Evolutionary conservation across 2,888 invertebrate species (phyloP).

Genomic region (Platycnemis pennipes): DNA sequence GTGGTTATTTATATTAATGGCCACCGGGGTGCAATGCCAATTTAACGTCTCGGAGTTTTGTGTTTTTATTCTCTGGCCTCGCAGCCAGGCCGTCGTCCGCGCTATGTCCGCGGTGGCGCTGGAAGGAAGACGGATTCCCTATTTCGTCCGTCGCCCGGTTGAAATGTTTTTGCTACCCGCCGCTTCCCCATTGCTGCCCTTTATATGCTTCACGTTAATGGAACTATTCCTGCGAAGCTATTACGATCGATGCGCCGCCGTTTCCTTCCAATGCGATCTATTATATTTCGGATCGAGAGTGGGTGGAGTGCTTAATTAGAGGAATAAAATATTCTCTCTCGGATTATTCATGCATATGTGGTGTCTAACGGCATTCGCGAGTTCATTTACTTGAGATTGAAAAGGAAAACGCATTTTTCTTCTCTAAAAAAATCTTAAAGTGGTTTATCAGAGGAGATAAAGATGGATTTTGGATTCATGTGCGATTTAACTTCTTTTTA

Average conservation of each 20-base stretch:
- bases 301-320: neutral
- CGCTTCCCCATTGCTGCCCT: neutral
- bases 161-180: neutral
- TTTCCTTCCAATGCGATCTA: slow-evolving; percentile 5
- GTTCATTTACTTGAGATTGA: neutral
- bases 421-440: no score
- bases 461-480: neutral
- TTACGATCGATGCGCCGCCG: neutral
- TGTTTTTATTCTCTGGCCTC: neutral
- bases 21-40: slow-evolving; percentile 48
- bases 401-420: no score
- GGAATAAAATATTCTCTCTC: slow-evolving; percentile 11
- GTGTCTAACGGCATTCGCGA: no score
- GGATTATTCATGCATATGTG: no score
- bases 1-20: slow-evolving; percentile 63
- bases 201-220: neutral
- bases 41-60: neutral
- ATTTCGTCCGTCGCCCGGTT: neutral
- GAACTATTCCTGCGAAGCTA: neutral
- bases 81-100: neutral
- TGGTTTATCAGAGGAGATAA: neutral
- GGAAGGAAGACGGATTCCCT: neutral
- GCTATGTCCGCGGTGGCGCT: neutral
- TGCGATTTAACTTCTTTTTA: neutral
- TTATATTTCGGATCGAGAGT: neutral